phyloP scores from a whole-genome alignment of 2,797 vertebrate genomes.

The Masticophis lateralis region DNA sequence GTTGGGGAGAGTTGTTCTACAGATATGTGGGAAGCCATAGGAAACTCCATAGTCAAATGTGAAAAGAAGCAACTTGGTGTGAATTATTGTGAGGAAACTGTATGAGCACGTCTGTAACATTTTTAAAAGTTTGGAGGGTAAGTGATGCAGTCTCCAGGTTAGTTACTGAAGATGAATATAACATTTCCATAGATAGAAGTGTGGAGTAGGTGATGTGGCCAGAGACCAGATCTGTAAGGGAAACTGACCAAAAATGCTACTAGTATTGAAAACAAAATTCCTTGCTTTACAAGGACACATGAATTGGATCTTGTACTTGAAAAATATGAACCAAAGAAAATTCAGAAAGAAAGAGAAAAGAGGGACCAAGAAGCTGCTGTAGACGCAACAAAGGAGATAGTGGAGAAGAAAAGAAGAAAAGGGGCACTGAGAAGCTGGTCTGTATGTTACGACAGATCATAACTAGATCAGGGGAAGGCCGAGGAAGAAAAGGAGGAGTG shows the following conservation, averaged over 20 bases:
- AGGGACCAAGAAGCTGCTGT: not conserved
- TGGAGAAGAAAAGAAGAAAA: not conserved
- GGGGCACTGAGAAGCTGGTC: not conserved
- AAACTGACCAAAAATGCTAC: not conserved
- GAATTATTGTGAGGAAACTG: not conserved
- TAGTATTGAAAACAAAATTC: not conserved
- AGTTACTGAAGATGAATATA: not conserved
- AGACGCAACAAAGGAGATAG: not conserved
- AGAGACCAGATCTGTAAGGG: not conserved
- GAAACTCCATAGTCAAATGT: not conserved
- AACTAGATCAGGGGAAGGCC: not conserved
- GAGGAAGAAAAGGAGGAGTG: not conserved
- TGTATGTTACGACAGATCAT: not conserved
- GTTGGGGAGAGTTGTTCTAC: not conserved
- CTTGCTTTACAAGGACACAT: not conserved
- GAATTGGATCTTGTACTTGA: not conserved
- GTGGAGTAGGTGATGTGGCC: not conserved
- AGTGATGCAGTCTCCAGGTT: not conserved
- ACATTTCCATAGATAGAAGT: not conserved
- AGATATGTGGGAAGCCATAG: not conserved
- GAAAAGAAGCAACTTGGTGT: not conserved
- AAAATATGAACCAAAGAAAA: not conserved
- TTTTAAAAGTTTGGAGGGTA: not conserved
- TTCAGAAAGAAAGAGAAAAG: not conserved
- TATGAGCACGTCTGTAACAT: not conserved